phyloP scores from a whole-genome alignment of 2,113 vertebrate species.

The Lampris megalopsis region DNA sequence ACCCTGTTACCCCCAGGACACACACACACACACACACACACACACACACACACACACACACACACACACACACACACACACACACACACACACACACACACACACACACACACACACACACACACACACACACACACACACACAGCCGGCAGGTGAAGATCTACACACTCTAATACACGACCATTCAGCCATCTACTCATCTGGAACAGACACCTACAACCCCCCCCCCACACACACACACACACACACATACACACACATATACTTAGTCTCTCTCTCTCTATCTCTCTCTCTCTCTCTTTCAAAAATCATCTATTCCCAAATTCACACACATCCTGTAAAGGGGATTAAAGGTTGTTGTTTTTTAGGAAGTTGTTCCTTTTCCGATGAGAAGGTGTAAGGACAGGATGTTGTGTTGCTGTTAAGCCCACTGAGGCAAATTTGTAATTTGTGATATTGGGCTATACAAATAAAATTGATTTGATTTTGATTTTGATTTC shows the following conservation, averaged over 20 bases:
- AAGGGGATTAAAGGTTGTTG: too few species aligned
- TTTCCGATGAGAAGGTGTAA: too few species aligned
- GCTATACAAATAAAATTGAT: too few species aligned
- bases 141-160: slow-evolving; percentile 6
- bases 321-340: not conserved
- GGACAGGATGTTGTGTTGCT: too few species aligned
- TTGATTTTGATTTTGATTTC: not conserved
- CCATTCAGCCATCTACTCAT: slow-evolving; percentile 30
- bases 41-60: slow-evolving; percentile 17
- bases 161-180: not conserved
- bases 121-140: slow-evolving; percentile 13
- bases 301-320: not conserved
- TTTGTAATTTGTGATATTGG: too few species aligned
- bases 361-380: too few species aligned
- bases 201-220: slow-evolving; percentile 28
- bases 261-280: not conserved
- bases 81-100: slow-evolving; percentile 17
- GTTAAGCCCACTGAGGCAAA: too few species aligned
- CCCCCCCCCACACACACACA: not conserved
- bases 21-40: not conserved
- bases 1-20: slow-evolving; percentile 29
- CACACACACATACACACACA: slow-evolving; percentile 11
- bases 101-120: slow-evolving; percentile 17
- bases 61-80: slow-evolving; percentile 15
- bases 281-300: slow-evolving; percentile 5